Evolutionary conservation across 2,888 invertebrate species (phyloP), one percentile per base, ranked within the genome.

Genomic region (Metopia argyrocephala): DNA sequence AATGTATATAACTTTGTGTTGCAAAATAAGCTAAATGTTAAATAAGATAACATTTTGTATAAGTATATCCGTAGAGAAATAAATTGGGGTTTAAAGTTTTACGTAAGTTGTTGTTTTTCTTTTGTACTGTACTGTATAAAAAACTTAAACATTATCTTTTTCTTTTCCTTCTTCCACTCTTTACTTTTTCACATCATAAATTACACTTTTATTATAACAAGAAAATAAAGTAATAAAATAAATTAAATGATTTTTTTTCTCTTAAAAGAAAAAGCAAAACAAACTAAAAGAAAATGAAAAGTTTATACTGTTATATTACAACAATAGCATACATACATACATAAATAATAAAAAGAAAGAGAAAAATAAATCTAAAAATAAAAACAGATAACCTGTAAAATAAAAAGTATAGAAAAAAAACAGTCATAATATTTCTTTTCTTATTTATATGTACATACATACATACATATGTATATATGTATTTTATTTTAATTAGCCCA

Each of bases 401-500:
- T 9, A 38, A 15, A 38, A 38, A 38, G 38, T 4, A 38, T 38
- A 4, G 12, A 38, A 38, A 38, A 38, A 15, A 38, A 38, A 38
- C 12, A 12, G 9, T 38, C 12, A 12, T 38, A 12, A 38, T 38
- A 12, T 38, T 38, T 38, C 15, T 2, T 15, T 12, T 38, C 38
- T 38, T 15, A 12, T 38, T 38, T 38, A 38, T n/a, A n/a, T n/a
- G n/a, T n/a, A 18, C 31, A 31, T 31, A 31, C 31, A 57, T 31
- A 31, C 28, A 31, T 28, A 20, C 31, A 57, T 57, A 31, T n/a
- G n/a, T 57, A 57, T 27, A 28, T 57, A 57, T 20, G 20, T 46
- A 76, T 76, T 70, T 66, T n/a, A 61, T 66, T 78, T 70, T 71
- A 71, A 71, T 78, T 71, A 59, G 52, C 59, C 21, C 15, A 52